Evolutionary conservation across 2,797 vertebrate genomes (phyloP).

Genomic region (Sparidentex hasta): DNA sequence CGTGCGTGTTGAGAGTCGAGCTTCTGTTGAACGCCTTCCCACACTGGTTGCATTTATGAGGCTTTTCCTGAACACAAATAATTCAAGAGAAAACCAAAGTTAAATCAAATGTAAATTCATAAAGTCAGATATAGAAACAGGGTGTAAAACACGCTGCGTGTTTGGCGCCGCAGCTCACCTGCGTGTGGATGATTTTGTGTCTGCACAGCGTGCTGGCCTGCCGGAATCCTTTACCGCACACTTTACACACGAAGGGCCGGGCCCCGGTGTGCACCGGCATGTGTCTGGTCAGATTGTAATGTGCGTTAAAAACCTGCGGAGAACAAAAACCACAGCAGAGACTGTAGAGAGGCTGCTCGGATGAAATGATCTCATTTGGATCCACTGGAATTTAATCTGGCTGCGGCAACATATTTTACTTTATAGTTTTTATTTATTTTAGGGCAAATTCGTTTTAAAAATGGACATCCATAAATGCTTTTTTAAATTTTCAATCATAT

Average conservation of each 20-base stretch:
- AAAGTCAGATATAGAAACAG: accelerated
- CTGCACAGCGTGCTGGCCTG: conserved; percentile 97
- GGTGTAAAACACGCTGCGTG: neutral
- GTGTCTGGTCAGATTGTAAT: conserved; percentile 97
- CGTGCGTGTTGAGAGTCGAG: conserved; percentile 97
- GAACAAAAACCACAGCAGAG: neutral
- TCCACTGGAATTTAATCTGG: neutral
- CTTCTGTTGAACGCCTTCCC: conserved; percentile 98
- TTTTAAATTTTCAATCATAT: neutral
- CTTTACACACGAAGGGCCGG: conserved; percentile 97
- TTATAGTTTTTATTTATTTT: neutral
- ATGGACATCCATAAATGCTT: neutral
- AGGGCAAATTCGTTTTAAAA: neutral
- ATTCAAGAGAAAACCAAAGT: neutral
- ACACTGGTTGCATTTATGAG: conserved; percentile 97
- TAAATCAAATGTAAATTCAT: accelerated
- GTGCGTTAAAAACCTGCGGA: conserved; percentile 95
- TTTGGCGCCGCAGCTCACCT: conserved; percentile 82
- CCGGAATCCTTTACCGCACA: conserved; percentile 97
- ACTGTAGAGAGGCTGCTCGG: too few species aligned
- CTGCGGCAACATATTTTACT: accelerated
- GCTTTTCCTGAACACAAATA: conserved; percentile 89
- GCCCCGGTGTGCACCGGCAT: conserved; percentile 99
- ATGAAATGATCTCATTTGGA: neutral
- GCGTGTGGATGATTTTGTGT: conserved; percentile 99